Percentiles rank a stretch among this genome's conserved stretches.
These are phyloP conservation scores for Microcebus tavaratra DNA, from an alignment of 2,113 vertebrate species.

Conservation along the genomic window DNA sequence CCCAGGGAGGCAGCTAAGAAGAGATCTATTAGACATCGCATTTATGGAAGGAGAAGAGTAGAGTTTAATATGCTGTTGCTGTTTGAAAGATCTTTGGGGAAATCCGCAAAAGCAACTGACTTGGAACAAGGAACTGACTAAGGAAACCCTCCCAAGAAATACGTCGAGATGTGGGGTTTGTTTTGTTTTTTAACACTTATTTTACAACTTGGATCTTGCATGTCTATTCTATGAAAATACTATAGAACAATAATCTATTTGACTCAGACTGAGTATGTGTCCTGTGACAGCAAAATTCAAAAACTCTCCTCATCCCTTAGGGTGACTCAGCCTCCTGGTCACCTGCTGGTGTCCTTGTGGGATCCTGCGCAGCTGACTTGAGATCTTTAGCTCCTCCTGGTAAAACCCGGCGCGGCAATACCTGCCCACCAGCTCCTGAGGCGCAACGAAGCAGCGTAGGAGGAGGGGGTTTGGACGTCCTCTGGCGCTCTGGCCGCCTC, in stretches of 20 bases:
- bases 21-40: background rate
- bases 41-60: background rate
- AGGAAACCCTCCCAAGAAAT: background rate
- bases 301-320: background rate
- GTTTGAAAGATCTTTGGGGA: background rate
- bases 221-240: background rate
- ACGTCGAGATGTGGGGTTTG: background rate
- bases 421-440: rapidly evolving
- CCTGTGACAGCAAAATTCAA: background rate
- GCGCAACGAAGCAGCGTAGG: rapidly evolving
- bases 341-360: background rate
- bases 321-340: background rate
- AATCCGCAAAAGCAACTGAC: background rate
- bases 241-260: background rate
- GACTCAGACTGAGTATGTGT: background rate
- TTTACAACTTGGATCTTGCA: rapidly evolving
- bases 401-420: background rate
- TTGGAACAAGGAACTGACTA: background rate
- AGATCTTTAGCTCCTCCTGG: background rate
- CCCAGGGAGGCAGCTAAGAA: background rate
- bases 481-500: rapidly evolving
- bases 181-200: background rate
- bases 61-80: background rate
- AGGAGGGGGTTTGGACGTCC: rapidly evolving
- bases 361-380: rapidly evolving